These are phyloP conservation scores for Cirrhinus mrigala DNA, from an alignment of 2,797 vertebrate genomes.

Conservation along the genomic window DNA sequence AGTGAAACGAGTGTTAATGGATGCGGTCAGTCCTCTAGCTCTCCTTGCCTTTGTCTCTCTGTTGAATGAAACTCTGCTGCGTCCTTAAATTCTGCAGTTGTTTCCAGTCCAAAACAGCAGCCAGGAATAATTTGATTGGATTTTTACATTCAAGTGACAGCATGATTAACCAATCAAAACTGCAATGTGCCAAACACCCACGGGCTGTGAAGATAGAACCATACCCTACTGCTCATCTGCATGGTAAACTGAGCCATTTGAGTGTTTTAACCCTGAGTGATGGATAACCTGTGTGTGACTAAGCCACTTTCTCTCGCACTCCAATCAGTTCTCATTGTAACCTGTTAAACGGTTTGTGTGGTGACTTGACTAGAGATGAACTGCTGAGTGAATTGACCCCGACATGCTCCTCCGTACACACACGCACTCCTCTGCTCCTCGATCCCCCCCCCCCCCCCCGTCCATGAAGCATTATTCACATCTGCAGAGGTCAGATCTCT, in stretches of 20 bases:
- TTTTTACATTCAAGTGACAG: neutral
- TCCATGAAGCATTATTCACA: neutral
- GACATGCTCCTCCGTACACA: neutral
- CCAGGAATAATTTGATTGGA: neutral
- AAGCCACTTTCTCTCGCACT: neutral
- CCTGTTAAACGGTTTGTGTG: conserved; percentile 3
- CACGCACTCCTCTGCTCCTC: neutral
- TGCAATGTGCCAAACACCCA: conserved; percentile 22
- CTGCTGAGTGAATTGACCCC: neutral
- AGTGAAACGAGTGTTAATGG: neutral
- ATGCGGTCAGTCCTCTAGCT: neutral
- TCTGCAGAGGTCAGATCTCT: neutral
- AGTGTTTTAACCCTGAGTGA: conserved; percentile 9
- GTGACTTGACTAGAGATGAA: conserved; percentile 8
- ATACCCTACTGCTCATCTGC: neutral
- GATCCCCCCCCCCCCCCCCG: neutral
- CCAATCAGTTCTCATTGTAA: neutral
- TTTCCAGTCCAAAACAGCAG: neutral
- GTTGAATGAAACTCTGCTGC: neutral
- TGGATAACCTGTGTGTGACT: neutral
- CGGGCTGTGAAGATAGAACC: neutral
- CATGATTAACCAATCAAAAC: conserved; percentile 7
- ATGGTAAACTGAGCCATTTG: conserved; percentile 33
- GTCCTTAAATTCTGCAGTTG: neutral
- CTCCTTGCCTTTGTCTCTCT: neutral